These are phyloP conservation scores for Eumeta japonica DNA, from an alignment of 1,140 invertebrate genomes.

Conservation along the genomic window DNA sequence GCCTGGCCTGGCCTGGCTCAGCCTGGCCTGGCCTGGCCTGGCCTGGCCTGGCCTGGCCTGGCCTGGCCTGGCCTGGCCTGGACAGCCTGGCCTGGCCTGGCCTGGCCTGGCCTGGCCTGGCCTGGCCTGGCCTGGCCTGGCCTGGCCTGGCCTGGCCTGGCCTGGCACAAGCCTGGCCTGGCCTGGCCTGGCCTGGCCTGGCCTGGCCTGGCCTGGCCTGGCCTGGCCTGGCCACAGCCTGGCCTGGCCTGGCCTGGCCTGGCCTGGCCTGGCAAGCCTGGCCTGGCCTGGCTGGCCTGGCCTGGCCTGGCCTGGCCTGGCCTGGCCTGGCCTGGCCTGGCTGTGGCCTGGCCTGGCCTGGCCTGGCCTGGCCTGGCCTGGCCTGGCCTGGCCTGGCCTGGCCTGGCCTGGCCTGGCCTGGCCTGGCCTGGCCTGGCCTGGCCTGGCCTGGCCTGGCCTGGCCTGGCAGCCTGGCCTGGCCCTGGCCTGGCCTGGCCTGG, in stretches of 20 bases:
- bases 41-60: constrained; percentile 1
- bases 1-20: constrained; percentile 1
- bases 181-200: constrained; percentile 8
- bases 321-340: constrained; percentile 1
- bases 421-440: constrained; percentile 2
- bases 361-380: constrained; percentile 1
- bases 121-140: constrained; percentile 10
- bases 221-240: too few species aligned
- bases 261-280: background rate
- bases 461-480: too few species aligned
- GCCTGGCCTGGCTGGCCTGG: too few species aligned
- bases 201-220: constrained; percentile 9
- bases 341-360: background rate
- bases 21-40: background rate
- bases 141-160: too few species aligned
- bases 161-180: background rate
- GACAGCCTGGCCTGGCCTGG: too few species aligned
- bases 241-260: background rate
- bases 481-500: background rate
- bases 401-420: constrained; percentile 1
- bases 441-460: constrained; percentile 3
- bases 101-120: constrained; percentile 8
- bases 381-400: constrained; percentile 1
- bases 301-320: constrained; percentile 1
- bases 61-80: constrained; percentile 1